Evolutionary conservation across 2,113 vertebrate genomes (phyloP).

Genomic region (Stomatorhinus ivindoensis): DNA sequence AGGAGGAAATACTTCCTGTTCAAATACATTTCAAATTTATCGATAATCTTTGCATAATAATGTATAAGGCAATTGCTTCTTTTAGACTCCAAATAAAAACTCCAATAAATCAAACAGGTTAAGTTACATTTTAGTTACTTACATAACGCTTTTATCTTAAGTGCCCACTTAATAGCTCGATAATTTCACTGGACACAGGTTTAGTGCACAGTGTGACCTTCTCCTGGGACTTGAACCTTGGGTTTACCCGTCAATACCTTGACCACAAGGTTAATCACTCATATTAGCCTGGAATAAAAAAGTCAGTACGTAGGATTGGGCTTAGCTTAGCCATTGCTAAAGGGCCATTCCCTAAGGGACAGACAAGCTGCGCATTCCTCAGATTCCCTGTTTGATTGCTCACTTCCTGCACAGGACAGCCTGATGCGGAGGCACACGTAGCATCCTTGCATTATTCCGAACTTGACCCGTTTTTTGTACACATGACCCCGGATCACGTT

Average conservation of each 20-base stretch:
- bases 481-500: background rate
- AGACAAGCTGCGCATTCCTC: conserved; percentile 29
- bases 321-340: background rate
- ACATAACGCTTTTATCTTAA: background rate
- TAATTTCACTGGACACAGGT: background rate
- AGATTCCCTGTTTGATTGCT: conserved; percentile 35
- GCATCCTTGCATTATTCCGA: conserved; percentile 14
- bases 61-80: background rate
- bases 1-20: background rate
- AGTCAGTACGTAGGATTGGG: background rate
- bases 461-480: conserved; percentile 4
- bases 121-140: background rate
- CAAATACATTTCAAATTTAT: background rate
- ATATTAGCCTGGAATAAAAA: background rate
- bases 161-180: background rate
- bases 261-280: background rate
- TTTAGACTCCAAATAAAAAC: background rate
- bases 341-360: background rate
- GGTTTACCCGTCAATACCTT: background rate
- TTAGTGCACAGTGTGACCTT: background rate
- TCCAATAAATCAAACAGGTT: background rate
- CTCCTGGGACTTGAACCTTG: background rate
- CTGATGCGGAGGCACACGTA: conserved; percentile 32
- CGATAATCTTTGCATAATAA: background rate
- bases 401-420: conserved; percentile 42